These are phyloP conservation scores for Dicyrtoma fusca DNA, from an alignment of 2,888 invertebrate genomes.

Conservation along the genomic window DNA sequence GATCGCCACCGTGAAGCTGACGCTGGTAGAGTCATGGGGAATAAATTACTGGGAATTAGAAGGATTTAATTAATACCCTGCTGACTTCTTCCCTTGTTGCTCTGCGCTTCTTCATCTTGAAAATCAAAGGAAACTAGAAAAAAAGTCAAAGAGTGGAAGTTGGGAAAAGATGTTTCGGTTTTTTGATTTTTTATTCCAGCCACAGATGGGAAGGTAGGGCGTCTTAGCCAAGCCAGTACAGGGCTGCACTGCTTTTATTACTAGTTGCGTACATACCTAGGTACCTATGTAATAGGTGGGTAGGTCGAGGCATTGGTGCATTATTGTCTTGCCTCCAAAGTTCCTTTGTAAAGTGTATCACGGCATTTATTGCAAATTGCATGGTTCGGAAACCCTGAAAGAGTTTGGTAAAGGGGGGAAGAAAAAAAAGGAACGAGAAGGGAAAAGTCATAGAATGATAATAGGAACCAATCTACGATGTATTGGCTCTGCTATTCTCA, in stretches of 20 bases:
- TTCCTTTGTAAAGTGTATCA: background rate
- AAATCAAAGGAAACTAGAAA: background rate
- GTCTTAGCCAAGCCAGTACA: no score
- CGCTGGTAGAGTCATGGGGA: background rate
- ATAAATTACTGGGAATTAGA: slow-evolving; percentile 31
- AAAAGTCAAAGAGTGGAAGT: background rate
- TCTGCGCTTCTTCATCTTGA: background rate
- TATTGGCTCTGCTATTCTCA: background rate
- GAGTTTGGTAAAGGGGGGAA: slow-evolving; percentile 12
- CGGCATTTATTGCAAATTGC: slow-evolving; percentile 33
- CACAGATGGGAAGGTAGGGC: background rate
- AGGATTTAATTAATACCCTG: slow-evolving; percentile 34
- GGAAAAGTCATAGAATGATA: slow-evolving; percentile 26
- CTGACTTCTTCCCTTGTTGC: slow-evolving; percentile 3
- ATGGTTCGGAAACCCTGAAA: slow-evolving; percentile 17
- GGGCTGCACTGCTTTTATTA: background rate
- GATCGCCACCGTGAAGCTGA: no score
- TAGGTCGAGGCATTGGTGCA: no score
- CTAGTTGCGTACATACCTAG: background rate
- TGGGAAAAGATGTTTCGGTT: background rate
- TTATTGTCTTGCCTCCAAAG: no score
- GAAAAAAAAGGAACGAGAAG: slow-evolving; percentile 9
- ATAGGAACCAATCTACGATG: slow-evolving; percentile 21
- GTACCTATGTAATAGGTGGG: background rate
- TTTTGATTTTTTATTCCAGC: background rate